A percentile compares a stretch with the other conserved stretches of the same genome.
Evolutionary conservation across 1,140 invertebrate species (phyloP).

Genomic region (Bilobella aurantiaca): DNA sequence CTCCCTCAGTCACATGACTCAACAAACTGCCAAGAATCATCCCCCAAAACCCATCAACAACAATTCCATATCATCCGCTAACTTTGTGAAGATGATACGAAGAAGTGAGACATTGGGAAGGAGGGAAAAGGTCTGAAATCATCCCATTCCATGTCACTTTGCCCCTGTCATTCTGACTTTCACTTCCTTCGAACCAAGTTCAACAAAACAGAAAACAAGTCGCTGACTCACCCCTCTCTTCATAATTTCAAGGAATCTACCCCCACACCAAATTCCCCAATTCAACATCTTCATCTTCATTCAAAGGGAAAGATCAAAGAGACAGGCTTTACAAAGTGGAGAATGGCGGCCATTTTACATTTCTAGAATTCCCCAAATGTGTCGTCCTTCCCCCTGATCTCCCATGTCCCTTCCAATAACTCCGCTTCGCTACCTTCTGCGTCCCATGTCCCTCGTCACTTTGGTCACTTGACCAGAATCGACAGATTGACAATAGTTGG

Average conservation of each 20-base stretch:
- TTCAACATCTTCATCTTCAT: background rate
- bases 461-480: too few relatives aligned
- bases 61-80: background rate
- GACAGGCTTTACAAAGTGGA: background rate
- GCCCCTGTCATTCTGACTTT: too few relatives aligned
- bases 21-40: background rate
- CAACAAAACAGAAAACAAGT: background rate
- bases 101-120: background rate
- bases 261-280: background rate
- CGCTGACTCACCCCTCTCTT: background rate
- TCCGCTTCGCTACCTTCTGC: too few relatives aligned
- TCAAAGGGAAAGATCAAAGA: constrained; percentile 3
- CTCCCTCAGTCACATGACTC: background rate
- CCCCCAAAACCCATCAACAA: background rate
- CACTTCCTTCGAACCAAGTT: too few relatives aligned
- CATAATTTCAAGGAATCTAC: background rate
- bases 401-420: too few relatives aligned
- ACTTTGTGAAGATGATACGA: too few relatives aligned
- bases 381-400: background rate
- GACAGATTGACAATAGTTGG: too few relatives aligned
- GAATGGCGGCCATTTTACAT: background rate
- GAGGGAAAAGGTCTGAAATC: background rate
- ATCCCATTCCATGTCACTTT: background rate
- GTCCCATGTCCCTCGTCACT: too few relatives aligned
- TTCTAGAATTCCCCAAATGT: background rate